Conservation (phyloP, 1,140 invertebrate species). For the Myzus persicae region DNA sequence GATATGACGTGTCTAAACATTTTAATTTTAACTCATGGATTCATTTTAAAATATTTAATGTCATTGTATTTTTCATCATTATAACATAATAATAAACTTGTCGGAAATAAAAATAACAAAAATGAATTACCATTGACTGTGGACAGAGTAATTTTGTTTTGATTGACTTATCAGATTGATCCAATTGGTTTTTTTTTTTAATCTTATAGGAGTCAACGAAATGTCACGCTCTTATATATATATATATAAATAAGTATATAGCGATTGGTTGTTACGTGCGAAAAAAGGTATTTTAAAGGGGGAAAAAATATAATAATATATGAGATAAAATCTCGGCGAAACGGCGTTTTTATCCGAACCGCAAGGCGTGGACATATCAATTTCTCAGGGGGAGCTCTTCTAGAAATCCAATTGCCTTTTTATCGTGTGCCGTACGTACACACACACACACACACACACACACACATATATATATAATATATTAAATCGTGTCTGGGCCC, state of each 20-base stretch:
- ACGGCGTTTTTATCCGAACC: neutral
- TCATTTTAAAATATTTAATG: neutral
- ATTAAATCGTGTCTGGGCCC: neutral
- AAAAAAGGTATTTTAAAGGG: neutral
- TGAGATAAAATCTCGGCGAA: neutral
- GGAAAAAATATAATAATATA: neutral
- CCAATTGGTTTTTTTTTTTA: neutral
- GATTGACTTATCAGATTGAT: neutral
- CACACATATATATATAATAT: neutral
- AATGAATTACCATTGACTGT: neutral
- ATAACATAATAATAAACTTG: neutral
- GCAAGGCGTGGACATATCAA: slow-evolving; percentile 37
- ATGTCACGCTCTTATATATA: neutral
- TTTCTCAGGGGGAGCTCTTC: neutral
- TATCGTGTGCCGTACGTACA: neutral
- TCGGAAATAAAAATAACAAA: neutral
- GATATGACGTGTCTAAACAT: neutral
- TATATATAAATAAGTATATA: neutral
- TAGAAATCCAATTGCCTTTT: slow-evolving; percentile 44
- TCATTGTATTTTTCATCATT: neutral
- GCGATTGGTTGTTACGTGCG: neutral
- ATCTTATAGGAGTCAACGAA: neutral
- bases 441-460: neutral
- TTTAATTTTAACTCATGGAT: neutral
- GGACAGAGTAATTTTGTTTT: neutral